phyloP scores from a whole-genome alignment of 2,888 invertebrate species.

The Apamea sordens region DNA sequence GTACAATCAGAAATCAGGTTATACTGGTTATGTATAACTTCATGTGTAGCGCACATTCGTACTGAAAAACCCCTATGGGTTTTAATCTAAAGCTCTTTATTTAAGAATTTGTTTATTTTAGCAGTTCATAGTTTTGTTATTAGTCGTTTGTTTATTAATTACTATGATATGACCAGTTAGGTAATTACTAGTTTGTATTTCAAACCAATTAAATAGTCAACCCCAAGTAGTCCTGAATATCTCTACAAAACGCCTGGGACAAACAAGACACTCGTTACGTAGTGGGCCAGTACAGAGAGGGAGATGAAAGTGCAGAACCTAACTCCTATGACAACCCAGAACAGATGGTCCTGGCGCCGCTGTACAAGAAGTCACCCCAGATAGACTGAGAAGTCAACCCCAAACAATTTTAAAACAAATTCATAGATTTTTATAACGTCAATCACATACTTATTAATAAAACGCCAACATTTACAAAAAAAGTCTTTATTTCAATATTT shows the following conservation, averaged over 20 bases:
- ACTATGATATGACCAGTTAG: background rate
- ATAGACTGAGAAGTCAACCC: background rate
- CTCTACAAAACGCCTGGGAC: background rate
- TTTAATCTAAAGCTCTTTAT: background rate
- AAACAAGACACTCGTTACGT: background rate
- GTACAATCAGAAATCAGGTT: too few species aligned
- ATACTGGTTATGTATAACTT: too few species aligned
- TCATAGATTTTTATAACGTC: too few species aligned
- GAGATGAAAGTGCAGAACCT: background rate
- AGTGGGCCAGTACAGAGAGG: too few species aligned
- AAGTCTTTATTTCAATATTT: constrained; percentile 67
- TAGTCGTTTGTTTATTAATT: background rate
- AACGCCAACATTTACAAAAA: constrained; percentile 22
- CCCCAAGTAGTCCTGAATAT: background rate
- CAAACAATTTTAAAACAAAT: background rate
- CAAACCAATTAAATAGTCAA: background rate
- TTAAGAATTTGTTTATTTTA: background rate
- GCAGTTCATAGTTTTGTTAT: background rate
- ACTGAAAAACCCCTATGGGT: background rate
- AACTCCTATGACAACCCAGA: too few species aligned
- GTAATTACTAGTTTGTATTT: too few species aligned
- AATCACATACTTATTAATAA: background rate
- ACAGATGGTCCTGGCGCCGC: too few species aligned
- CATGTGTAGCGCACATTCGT: background rate
- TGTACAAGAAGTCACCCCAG: too few species aligned